Evolutionary conservation across 1,140 invertebrate species (phyloP).

Genomic region (Brachionus koreanus): DNA sequence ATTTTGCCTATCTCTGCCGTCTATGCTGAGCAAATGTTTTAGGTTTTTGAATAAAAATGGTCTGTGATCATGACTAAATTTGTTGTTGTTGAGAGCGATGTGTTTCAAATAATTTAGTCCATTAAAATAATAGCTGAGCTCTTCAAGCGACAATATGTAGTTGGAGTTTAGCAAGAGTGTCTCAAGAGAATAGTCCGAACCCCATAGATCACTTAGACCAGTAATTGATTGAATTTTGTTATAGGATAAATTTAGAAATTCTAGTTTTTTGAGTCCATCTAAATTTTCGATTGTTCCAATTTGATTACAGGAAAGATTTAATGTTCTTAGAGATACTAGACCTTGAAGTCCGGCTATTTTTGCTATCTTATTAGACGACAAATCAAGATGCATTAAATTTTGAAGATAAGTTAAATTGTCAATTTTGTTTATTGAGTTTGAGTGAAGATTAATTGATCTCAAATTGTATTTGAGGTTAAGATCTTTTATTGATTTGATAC

Average conservation of each 20-base stretch:
- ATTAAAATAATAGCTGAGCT: conserved; percentile 23
- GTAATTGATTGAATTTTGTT: conserved; percentile 70
- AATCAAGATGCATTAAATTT: conserved; percentile 66
- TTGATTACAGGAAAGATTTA: conserved; percentile 89
- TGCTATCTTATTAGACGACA: conserved; percentile 92
- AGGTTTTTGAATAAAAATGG: conserved; percentile 27
- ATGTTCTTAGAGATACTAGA: conserved; percentile 74
- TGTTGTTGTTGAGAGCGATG: not conserved
- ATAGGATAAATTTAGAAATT: conserved; percentile 85
- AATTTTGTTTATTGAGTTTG: conserved; percentile 68
- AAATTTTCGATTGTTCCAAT: conserved; percentile 87
- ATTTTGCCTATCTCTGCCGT: not conserved
- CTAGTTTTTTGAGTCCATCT: conserved; percentile 71
- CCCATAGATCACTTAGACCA: conserved; percentile 38
- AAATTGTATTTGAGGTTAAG: conserved; percentile 46
- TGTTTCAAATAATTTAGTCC: conserved; percentile 9
- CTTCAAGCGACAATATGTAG: conserved; percentile 10
- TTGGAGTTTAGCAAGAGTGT: conserved; percentile 38
- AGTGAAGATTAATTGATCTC: conserved; percentile 80
- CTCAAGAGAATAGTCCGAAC: conserved; percentile 24
- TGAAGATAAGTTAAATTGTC: conserved; percentile 52
- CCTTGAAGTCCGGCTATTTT: conserved; percentile 79
- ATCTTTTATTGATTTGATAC: conserved; percentile 25
- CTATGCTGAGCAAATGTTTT: conserved; percentile 8
- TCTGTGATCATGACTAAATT: not conserved